Evolutionary conservation across 2,113 vertebrate species (phyloP), one percentile per base, ranked within the genome.

Genomic region (Heliornis fulica): DNA sequence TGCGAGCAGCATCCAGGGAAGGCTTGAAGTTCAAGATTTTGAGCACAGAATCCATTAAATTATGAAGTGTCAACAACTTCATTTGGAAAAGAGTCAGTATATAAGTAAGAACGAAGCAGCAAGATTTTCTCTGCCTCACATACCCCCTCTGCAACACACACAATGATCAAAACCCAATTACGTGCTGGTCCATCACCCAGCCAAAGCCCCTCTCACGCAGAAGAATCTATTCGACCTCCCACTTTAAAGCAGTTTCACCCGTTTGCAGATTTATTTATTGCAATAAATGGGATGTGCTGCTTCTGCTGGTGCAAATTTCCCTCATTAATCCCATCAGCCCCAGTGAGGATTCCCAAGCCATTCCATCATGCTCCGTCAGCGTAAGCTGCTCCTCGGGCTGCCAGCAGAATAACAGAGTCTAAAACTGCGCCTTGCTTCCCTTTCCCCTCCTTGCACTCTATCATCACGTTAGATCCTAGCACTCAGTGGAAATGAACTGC

Each of bases 111-210:
- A 45, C 84, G 57, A 9, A 1, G 0, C 8, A 12, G 19, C 10
- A 6, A 21, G 40, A 7, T 70, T 46, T 48, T n/a, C 38, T 9
- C 23, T 29, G 53, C 48, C 54, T 77, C 8, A 1, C 22, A 9
- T 13, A 3, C 5, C 10, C 43, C 20, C 7, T 40, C 20, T 17
- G 3, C 43, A 63, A 26, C 1, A 4, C 3, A 2, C 7, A 1
- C 40, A 23, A 46, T 4, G 64, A 78, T 23, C 71, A 65, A 43
- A 79, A 34, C 53, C 16, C 53, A 22, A 5, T 5, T 29, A 10
- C 0, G 0, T 15, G n/a, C 36, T 2, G 7, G 26, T 16, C 41
- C 28, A 6, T 32, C 43, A 8, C 54, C 32, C 68, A 59, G 26
- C 40, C 69, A 32, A 41, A 74, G 20, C 64, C n/a, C 34, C 43